Conservation (phyloP, 2,113 vertebrate genomes). For the Elgaria multicarinata region DNA sequence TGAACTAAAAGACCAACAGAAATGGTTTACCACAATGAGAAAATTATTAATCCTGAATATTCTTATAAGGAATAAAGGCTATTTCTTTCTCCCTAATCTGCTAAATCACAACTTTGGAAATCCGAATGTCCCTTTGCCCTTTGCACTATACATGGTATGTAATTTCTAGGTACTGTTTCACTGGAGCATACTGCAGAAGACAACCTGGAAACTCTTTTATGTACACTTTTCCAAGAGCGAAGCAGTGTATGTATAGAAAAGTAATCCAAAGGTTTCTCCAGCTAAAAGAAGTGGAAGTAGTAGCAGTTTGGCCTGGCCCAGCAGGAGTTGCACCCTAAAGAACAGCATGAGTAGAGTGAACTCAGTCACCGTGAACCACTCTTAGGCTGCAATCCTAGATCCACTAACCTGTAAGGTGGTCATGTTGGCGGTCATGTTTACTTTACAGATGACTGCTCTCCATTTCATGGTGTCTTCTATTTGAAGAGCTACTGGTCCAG, state of each 20-base stretch:
- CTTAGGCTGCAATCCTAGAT: no score
- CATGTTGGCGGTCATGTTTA: no score
- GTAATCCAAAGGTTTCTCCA: neutral
- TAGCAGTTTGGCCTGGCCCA: neutral
- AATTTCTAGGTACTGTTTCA: neutral
- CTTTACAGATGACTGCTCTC: no score
- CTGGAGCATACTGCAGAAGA: neutral
- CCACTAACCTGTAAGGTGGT: no score
- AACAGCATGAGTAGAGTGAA: no score
- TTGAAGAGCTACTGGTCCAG: no score
- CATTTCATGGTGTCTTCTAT: no score
- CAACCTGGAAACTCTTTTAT: neutral
- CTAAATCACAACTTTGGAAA: neutral
- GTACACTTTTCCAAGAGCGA: neutral
- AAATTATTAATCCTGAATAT: neutral
- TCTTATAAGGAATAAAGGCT: neutral
- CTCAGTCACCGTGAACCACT: no score
- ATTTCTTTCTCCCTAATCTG: neutral
- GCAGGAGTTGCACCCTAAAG: no score
- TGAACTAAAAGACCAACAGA: neutral
- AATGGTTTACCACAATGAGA: neutral
- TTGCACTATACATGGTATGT: neutral
- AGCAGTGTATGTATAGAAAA: neutral
- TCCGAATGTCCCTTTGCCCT: neutral
- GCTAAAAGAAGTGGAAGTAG: neutral